phyloP scores from a whole-genome alignment of 2,888 invertebrate genomes.

The Anthophora plumipes region DNA sequence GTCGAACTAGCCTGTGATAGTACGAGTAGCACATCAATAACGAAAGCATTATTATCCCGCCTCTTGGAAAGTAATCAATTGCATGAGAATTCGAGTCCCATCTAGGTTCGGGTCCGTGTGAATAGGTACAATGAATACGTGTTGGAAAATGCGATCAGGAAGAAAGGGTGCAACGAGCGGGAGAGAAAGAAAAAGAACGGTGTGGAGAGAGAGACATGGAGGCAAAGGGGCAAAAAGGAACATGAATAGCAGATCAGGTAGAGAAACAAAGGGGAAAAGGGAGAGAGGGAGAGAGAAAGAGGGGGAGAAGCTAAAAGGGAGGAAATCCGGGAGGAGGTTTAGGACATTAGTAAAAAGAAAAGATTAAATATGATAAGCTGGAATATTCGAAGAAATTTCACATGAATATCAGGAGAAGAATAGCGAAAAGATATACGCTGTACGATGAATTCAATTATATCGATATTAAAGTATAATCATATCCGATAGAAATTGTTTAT shows the following conservation, averaged over 20 bases:
- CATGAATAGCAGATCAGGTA: conserved; percentile 33
- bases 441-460: no score
- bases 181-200: conserved; percentile 11
- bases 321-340: neutral
- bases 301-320: neutral
- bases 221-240: conserved; percentile 12
- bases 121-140: conserved; percentile 38
- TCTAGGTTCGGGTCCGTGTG: conserved; percentile 20
- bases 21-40: conserved; percentile 21
- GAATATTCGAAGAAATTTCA: neutral
- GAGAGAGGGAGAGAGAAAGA: neutral
- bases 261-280: neutral
- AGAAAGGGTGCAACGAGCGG: conserved; percentile 19
- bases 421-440: no score
- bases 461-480: no score
- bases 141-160: conserved; percentile 30
- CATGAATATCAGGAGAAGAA: neutral
- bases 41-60: conserved; percentile 23
- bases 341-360: neutral
- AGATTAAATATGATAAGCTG: no score
- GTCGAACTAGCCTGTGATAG: neutral
- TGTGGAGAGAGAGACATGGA: conserved; percentile 11
- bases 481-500: no score
- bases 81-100: conserved; percentile 32
- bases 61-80: conserved; percentile 43